Conservation (phyloP, 2,797 vertebrate species). For the Nannoperca australis region DNA sequence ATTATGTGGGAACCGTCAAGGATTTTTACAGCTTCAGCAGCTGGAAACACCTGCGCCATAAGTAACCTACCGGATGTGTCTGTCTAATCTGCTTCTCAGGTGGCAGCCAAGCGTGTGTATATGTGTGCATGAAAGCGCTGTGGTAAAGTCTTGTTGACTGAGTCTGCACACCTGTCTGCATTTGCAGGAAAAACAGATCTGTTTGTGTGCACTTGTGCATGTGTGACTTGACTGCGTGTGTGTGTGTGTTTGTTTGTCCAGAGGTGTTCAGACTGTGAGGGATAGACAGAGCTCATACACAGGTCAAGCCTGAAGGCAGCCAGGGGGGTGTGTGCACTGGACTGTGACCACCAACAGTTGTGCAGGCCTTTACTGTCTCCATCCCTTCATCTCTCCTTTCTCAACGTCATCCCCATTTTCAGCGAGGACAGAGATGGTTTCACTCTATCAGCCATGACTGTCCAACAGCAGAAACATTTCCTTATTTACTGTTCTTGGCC, state of each 20-base stretch:
- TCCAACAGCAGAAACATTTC: conserved; percentile 55
- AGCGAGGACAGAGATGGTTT: conserved; percentile 68
- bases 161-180: conserved; percentile 64
- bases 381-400: conserved; percentile 60
- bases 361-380: conserved; percentile 47
- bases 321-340: conserved; percentile 59
- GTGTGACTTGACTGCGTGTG: conserved; percentile 7
- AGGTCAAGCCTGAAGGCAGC: conserved; percentile 73
- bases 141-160: conserved; percentile 60
- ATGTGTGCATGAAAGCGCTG: conserved; percentile 50
- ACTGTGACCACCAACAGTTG: conserved; percentile 78
- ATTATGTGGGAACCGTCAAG: conserved; percentile 41
- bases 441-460: conserved; percentile 62
- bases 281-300: conserved; percentile 65
- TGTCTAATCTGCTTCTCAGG: conserved; percentile 71
- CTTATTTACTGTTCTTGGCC: conserved; percentile 56
- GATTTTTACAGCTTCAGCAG: conserved; percentile 61
- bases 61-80: conserved; percentile 70
- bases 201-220: conserved; percentile 41
- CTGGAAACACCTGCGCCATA: conserved; percentile 65
- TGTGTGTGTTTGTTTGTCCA: conserved; percentile 42
- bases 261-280: conserved; percentile 49
- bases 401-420: conserved; percentile 50
- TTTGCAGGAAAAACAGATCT: conserved; percentile 61
- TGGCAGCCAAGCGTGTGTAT: conserved; percentile 39